Conservation (phyloP, 2,888 invertebrate genomes). For the Philopedon plagiatum region DNA sequence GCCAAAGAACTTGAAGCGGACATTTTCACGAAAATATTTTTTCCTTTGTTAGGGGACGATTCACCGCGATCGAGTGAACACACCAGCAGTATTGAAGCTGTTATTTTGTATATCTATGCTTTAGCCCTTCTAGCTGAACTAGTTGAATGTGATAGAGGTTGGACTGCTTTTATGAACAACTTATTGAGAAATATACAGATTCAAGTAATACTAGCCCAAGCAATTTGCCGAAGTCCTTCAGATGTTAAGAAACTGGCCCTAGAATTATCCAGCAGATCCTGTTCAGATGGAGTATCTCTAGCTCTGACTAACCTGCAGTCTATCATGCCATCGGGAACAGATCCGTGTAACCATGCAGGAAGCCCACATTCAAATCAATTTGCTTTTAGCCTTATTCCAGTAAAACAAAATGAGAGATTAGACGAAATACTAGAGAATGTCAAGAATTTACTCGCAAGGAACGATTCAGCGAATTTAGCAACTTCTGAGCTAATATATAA, state of each 20-base stretch:
- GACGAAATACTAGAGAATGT: conserved; percentile 60
- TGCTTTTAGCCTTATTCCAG: conserved; percentile 60
- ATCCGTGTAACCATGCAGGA: conserved; percentile 16
- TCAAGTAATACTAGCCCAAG: conserved; percentile 70
- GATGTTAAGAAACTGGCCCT: conserved; percentile 67
- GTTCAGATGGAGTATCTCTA: conserved; percentile 39
- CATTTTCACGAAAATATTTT: conserved; percentile 66
- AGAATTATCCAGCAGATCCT: conserved; percentile 62
- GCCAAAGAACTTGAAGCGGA: conserved; percentile 66
- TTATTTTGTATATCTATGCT: conserved; percentile 70
- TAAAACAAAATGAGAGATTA: conserved; percentile 62
- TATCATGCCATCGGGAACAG: conserved; percentile 23
- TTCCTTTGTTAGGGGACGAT: conserved; percentile 64
- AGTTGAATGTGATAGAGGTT: conserved; percentile 67
- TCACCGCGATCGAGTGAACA: conserved; percentile 50
- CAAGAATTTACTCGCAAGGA: conserved; percentile 51
- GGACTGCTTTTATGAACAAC: conserved; percentile 67
- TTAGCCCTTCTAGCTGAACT: conserved; percentile 70
- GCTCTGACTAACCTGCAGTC: conserved; percentile 33
- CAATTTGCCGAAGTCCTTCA: conserved; percentile 68
- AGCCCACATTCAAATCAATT: conserved; percentile 40
- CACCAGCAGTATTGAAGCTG: conserved; percentile 60
- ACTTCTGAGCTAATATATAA: conserved; percentile 81
- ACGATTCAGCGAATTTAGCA: conserved; percentile 72
- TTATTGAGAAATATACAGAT: conserved; percentile 68